These are phyloP conservation scores for Phengaris arion DNA, from an alignment of 2,888 invertebrate genomes.

Conservation along the genomic window DNA sequence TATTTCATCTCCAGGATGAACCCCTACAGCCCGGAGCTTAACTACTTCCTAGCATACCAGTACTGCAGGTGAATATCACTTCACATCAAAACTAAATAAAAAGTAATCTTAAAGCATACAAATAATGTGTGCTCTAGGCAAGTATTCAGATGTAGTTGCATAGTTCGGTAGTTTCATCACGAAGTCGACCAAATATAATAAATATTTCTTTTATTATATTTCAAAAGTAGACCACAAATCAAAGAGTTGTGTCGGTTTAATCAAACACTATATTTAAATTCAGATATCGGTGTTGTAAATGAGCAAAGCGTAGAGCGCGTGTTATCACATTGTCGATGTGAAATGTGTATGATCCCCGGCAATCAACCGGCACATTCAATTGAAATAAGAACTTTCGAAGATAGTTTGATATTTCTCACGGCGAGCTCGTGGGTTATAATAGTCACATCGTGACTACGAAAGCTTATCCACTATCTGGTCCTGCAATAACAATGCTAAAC, in stretches of 20 bases:
- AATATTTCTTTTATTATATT: no score
- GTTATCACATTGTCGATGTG: background rate
- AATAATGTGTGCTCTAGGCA: background rate
- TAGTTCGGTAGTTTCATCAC: no score
- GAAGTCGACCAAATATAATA: no score
- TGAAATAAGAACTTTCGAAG: conserved; percentile 35
- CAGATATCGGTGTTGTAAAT: no score
- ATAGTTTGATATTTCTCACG: conserved; percentile 48
- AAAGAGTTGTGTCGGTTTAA: no score
- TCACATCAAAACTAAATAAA: background rate
- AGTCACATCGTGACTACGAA: conserved; percentile 65
- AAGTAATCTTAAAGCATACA: background rate
- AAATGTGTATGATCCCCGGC: background rate
- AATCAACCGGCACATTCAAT: background rate
- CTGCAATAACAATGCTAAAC: conserved; percentile 54
- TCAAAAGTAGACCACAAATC: no score
- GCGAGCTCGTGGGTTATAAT: conserved; percentile 51
- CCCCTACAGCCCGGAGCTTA: conserved; percentile 91
- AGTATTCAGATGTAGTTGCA: no score
- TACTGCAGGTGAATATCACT: conserved; percentile 82
- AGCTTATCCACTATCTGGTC: conserved; percentile 66
- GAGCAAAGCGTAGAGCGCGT: background rate
- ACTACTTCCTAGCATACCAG: conserved; percentile 92
- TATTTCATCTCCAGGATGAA: conserved; percentile 93
- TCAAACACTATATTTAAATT: no score